Base-by-base conservation (phyloP, 2,888 invertebrate genomes). In the Agriopis leucophaearia region DNA sequence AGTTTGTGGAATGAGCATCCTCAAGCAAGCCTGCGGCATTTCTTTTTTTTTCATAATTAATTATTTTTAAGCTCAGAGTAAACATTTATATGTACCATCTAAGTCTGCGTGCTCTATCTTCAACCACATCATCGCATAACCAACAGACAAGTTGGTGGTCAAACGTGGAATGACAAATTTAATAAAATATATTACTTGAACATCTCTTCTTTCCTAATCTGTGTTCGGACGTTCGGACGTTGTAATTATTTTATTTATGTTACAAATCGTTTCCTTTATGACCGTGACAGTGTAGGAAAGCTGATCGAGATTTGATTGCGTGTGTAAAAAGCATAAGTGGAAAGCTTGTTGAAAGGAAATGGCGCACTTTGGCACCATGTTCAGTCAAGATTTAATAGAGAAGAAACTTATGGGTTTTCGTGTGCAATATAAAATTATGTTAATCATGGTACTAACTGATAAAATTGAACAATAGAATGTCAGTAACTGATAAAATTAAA, bases 191-290 rank as follows among this genome's bases (percentile, higher is more conserved):
- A 2, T 7, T 9, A 18, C n/a, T 16, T 58, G 12, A 16, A 36
- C 48, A 38, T 59, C 50, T 59, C 27, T 50, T 42, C 40, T 50
- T 42, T 75, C 68, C 68, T 74, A 69, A 76, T 59, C 42, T 50
- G 81, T 61, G 56, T 44, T 27, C 15, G 8, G 36, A 42, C 60
- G 48, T 40, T 66, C 38, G 59, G 64, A 69, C 60, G 76, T 66
- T 85, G 85, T 87, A 91, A 90, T 91, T 89, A 91, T 91, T 88
- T 88, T 88, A 91, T 91, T 90, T 88, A 88, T 86, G 80, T 84
- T 83, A 90, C 84, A 87, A 87, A 91, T 88, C 81, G 88, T 81
- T 89, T 89, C 90, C 89, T 87, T 79, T 84, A 76, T 75, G 75
- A 74, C 76, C 80, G 80, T 85, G 85, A 88, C 84, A 85, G 82